Evolutionary conservation across 2,113 vertebrate species (phyloP).

Genomic region (Abramis brama): DNA sequence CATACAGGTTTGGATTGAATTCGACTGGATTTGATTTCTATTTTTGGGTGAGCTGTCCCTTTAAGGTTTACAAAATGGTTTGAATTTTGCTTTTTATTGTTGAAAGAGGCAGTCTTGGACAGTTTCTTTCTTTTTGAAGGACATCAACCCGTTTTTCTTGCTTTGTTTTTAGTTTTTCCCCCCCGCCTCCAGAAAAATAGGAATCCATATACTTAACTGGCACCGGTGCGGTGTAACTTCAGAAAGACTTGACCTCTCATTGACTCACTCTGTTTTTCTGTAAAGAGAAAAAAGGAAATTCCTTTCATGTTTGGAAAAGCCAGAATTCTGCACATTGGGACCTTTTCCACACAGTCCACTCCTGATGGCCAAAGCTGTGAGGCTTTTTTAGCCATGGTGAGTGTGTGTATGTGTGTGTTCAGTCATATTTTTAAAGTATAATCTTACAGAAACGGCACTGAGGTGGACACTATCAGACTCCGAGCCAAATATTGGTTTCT

Average conservation of each 20-base stretch:
- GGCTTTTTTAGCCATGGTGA: conserved; percentile 1
- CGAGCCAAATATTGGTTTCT: conserved; percentile 40
- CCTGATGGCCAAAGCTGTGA: conserved; percentile 29
- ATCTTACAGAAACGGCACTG: conserved; percentile 60
- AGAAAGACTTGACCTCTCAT: conserved; percentile 49
- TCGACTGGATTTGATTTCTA: background rate
- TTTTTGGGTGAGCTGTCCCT: background rate
- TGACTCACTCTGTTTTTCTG: conserved; percentile 48
- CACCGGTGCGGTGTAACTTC: conserved; percentile 22
- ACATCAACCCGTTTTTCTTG: background rate
- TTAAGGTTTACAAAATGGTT: background rate
- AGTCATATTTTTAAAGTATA: conserved; percentile 65
- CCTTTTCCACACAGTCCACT: conserved; percentile 42
- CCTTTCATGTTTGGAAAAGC: conserved; percentile 55
- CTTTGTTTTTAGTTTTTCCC: conserved; percentile 40
- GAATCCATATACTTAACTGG: conserved; percentile 47
- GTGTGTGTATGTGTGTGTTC: conserved; percentile 39
- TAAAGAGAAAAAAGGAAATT: conserved; percentile 53
- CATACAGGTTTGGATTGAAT: background rate
- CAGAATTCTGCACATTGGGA: conserved; percentile 47
- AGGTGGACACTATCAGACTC: conserved; percentile 18
- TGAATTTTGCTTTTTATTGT: background rate
- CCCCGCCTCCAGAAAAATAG: conserved; percentile 28
- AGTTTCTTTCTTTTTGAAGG: background rate
- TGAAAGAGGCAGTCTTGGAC: background rate